These are phyloP conservation scores for Acanthosoma haemorrhoidale DNA, from an alignment of 2,888 invertebrate genomes.

Conservation along the genomic window DNA sequence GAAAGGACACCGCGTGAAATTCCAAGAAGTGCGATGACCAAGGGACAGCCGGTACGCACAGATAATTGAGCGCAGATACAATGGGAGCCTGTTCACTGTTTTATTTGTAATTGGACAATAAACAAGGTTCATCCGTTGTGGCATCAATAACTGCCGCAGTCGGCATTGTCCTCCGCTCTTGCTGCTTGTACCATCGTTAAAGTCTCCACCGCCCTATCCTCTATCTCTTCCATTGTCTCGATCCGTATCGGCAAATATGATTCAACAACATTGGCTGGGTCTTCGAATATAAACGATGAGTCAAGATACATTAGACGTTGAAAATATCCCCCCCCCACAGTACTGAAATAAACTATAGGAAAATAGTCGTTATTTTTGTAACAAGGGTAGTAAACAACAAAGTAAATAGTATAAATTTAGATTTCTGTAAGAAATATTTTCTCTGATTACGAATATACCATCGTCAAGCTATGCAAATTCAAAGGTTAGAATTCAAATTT, in stretches of 20 bases:
- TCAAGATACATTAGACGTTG: no score
- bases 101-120: slow-evolving; percentile 14
- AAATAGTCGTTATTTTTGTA: no score
- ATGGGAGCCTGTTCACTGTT: background rate
- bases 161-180: slow-evolving; percentile 3
- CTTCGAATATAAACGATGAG: no score
- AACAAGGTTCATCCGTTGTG: slow-evolving; percentile 1
- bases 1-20: background rate
- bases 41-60: background rate
- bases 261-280: no score
- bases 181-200: slow-evolving; percentile 1
- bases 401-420: no score
- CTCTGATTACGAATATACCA: no score
- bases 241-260: background rate
- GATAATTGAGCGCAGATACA: background rate
- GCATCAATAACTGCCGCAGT: slow-evolving; percentile 5
- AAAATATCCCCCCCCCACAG: no score
- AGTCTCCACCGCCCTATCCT: slow-evolving; percentile 9
- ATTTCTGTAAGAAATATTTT: no score
- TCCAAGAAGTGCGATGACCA: background rate
- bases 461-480: no score
- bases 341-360: no score
- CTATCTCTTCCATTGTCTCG: background rate
- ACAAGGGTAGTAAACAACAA: no score
- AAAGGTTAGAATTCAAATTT: no score